These are phyloP conservation scores for Cataglyphis altisquamis DNA, from an alignment of 2,888 invertebrate genomes.

Conservation along the genomic window DNA sequence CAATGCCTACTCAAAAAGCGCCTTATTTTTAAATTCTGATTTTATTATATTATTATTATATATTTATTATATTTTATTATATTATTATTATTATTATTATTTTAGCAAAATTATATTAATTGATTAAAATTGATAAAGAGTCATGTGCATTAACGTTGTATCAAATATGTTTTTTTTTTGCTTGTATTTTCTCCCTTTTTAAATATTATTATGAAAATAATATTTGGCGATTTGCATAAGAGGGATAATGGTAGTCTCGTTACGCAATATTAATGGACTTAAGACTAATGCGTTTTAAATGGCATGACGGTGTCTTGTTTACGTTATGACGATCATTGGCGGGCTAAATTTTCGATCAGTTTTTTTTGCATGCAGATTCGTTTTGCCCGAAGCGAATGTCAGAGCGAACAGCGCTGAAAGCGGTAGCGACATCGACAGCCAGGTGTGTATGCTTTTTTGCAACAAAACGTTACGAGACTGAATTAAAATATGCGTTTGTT, in stretches of 20 bases:
- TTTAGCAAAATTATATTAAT: neutral
- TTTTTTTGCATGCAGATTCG: constrained; percentile 73
- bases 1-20: neutral
- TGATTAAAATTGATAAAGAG: neutral
- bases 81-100: neutral
- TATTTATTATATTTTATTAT: neutral
- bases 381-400: constrained; percentile 78
- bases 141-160: neutral
- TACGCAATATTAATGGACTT: neutral
- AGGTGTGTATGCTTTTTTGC: constrained; percentile 72
- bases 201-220: neutral
- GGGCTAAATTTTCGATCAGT: neutral
- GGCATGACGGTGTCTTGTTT: neutral
- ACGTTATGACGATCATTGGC: neutral
- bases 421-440: constrained; percentile 83
- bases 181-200: neutral
- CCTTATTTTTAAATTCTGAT: neutral
- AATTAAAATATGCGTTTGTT: neutral
- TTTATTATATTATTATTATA: neutral
- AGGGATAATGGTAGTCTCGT: neutral
- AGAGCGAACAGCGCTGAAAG: constrained; percentile 83
- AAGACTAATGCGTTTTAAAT: neutral
- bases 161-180: neutral
- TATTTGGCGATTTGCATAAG: neutral
- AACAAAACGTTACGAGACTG: constrained; percentile 12